Evolutionary conservation across 2,888 invertebrate genomes (phyloP), one percentile per base, ranked within the genome.

Genomic region (Phasia obesa): DNA sequence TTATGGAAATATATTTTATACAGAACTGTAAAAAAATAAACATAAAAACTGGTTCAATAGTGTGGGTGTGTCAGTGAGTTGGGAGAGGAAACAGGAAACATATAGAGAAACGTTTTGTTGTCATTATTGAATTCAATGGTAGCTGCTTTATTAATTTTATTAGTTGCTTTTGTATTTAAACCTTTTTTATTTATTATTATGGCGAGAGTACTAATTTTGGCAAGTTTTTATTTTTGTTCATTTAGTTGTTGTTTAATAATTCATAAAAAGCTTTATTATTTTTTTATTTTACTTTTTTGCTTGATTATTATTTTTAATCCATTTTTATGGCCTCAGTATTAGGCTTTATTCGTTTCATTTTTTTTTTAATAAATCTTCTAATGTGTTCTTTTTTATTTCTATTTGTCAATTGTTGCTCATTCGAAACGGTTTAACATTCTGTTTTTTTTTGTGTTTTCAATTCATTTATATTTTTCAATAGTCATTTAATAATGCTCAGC

Each of bases 291-390:
- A 15, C 19, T 67, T 64, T 67, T 67, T 25, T 59, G 53, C 15
- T 17, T 23, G 9, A 59, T 51, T 79, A 67, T 59, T 15, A 75
- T 1, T 57, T 57, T 38, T 75, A 78, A 83, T 71, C 75, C 79
- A 79, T 51, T 83, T 70, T 31, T 59, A 76, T 65, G 55, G 60
- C 60, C 44, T 19, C 19, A 31, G 19, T 44, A 17, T 60, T 21
- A 31, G 23, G 21, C 17, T 53, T 49, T 67, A 21, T 1, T 23
- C 42, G 13, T 42, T 42, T n/a, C 1, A 7, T 19, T 47, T 47
- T 47, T 69, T 57, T 76, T 47, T 23, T 38, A 53, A 67, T 49
- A 64, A 83, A 83, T 71, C 71, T 71, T 71, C 79, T 76, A 60
- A 79, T 79, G 71, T 67, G 23, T 35, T 83, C 71, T 70, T 73